Conservation (phyloP, 2,888 invertebrate genomes). For the Amphiduros pacificus region DNA sequence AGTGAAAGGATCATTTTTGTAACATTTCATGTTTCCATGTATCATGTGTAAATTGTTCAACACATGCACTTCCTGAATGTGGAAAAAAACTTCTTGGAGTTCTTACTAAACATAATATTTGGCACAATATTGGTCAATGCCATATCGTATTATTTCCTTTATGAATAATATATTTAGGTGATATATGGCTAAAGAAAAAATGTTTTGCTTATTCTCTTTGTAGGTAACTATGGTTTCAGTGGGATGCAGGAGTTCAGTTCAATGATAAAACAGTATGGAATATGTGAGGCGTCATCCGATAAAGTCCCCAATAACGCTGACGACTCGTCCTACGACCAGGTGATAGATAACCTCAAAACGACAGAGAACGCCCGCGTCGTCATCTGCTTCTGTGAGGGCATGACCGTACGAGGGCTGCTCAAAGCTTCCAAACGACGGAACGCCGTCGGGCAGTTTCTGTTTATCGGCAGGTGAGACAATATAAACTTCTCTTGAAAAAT, state of each 20-base stretch:
- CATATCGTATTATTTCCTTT: too few relatives aligned
- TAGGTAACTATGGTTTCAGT: conserved; percentile 60
- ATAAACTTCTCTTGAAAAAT: too few relatives aligned
- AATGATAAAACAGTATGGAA: conserved; percentile 68
- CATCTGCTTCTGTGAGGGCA: conserved; percentile 80
- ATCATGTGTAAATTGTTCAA: too few relatives aligned
- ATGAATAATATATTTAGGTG: too few relatives aligned
- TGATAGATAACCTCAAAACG: conserved; percentile 64
- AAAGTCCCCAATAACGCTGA: conserved; percentile 68
- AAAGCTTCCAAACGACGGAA: conserved; percentile 67
- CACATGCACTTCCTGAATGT: too few relatives aligned
- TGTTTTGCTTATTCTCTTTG: not conserved
- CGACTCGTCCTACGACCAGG: conserved; percentile 61
- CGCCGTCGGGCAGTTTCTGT: conserved; percentile 67
- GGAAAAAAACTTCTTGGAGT: too few relatives aligned
- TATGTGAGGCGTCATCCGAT: conserved; percentile 74
- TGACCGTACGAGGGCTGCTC: conserved; percentile 70
- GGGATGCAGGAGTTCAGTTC: conserved; percentile 76
- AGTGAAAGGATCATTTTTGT: too few relatives aligned
- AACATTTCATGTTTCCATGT: too few relatives aligned
- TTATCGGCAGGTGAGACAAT: conserved; percentile 69
- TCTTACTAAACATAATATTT: too few relatives aligned
- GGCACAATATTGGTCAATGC: too few relatives aligned
- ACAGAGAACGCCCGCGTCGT: conserved; percentile 67
- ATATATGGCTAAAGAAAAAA: not conserved